Percentiles rank a stretch among this genome's conserved stretches.
phyloP scores from a whole-genome alignment of 2,888 invertebrate species.

The Brenthis hecate region DNA sequence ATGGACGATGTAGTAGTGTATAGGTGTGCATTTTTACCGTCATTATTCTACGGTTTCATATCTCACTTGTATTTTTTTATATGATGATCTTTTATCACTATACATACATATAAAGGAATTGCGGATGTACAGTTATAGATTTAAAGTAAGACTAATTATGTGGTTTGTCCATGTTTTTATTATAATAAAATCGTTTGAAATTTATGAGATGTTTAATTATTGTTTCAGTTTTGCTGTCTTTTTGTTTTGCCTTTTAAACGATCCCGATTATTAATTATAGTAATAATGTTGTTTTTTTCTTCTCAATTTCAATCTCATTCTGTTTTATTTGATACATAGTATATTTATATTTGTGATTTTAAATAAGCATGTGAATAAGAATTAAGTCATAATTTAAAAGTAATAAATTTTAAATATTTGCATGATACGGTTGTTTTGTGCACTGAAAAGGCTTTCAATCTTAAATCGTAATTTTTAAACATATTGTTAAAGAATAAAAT shows the following conservation, averaged over 20 bases:
- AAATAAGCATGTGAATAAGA: too few relatives aligned
- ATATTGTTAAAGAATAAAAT: background rate
- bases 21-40: constrained; percentile 6
- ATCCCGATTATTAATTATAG: background rate
- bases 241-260: constrained; percentile 35
- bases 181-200: constrained; percentile 68
- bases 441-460: too few relatives aligned
- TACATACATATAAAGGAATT: constrained; percentile 47
- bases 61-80: constrained; percentile 19
- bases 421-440: too few relatives aligned
- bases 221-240: constrained; percentile 42
- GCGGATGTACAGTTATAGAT: constrained; percentile 49
- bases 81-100: constrained; percentile 25
- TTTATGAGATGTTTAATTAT: constrained; percentile 61
- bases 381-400: too few relatives aligned
- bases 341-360: too few relatives aligned
- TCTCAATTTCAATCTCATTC: background rate
- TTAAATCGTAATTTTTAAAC: too few relatives aligned
- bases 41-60: constrained; percentile 14
- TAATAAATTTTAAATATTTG: too few relatives aligned
- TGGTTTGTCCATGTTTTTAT: constrained; percentile 57
- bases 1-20: background rate
- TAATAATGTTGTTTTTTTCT: background rate
- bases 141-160: constrained; percentile 43
- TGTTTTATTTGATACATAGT: too few relatives aligned